Evolutionary conservation across 2,888 invertebrate genomes (phyloP).

Genomic region (Eupithecia vulgata): DNA sequence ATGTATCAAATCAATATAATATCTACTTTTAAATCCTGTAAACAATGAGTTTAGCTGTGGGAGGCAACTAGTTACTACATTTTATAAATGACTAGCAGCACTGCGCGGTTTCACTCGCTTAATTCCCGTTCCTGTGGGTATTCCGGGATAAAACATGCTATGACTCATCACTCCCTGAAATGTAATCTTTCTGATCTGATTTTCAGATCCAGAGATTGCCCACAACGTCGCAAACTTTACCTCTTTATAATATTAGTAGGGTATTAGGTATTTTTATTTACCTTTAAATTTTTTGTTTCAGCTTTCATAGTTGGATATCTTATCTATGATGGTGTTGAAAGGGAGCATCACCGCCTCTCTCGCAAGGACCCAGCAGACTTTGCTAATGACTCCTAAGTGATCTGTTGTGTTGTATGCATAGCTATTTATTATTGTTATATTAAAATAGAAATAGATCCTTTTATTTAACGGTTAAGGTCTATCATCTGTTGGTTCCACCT

Average conservation of each 20-base stretch:
- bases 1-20: not conserved
- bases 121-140: too few species aligned
- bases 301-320: constrained; percentile 85
- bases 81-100: too few species aligned
- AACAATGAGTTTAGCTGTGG: not conserved
- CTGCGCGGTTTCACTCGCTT: too few species aligned
- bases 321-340: constrained; percentile 85
- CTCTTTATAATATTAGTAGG: too few species aligned
- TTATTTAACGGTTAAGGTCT: too few species aligned
- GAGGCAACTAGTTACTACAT: not conserved
- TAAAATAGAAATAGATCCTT: not conserved
- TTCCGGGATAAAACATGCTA: too few species aligned
- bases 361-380: constrained; percentile 89
- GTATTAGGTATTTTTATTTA: not conserved
- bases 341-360: constrained; percentile 78
- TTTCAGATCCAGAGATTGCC: too few species aligned
- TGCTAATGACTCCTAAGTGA: constrained; percentile 84
- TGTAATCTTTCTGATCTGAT: too few species aligned
- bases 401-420: not conserved
- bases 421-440: not conserved
- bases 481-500: not conserved
- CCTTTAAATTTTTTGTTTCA: constrained; percentile 65
- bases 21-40: not conserved
- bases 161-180: too few species aligned
- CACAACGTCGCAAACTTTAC: too few species aligned